phyloP scores from a whole-genome alignment of 2,888 invertebrate genomes.

The Gnatocerus cornutus region DNA sequence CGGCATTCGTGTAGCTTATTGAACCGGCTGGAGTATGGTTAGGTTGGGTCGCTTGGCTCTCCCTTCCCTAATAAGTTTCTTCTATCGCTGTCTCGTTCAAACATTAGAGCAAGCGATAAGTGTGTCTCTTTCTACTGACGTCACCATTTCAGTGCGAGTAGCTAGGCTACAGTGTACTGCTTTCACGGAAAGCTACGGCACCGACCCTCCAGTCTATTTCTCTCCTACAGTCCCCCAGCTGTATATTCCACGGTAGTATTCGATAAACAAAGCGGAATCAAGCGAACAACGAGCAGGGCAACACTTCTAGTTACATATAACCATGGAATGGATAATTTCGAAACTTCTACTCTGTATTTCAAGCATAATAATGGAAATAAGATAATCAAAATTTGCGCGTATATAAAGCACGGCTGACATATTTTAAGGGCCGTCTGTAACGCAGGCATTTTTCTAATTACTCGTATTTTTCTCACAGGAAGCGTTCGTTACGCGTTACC shows the following conservation, averaged over 20 bases:
- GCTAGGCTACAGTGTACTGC: conserved; percentile 71
- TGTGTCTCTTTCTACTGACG: conserved; percentile 67
- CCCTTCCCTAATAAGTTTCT: conserved; percentile 70
- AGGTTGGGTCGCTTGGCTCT: conserved; percentile 70
- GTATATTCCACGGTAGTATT: conserved; percentile 55
- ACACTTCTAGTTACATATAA: conserved; percentile 71
- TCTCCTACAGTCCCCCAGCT: conserved; percentile 68
- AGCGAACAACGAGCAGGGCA: conserved; percentile 62
- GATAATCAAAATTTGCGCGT: conserved; percentile 71
- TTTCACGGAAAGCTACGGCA: conserved; percentile 72
- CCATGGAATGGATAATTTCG: conserved; percentile 73
- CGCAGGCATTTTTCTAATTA: conserved; percentile 22
- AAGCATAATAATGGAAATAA: conserved; percentile 72
- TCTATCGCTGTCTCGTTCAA: conserved; percentile 61
- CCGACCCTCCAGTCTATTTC: conserved; percentile 72
- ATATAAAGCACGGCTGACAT: conserved; percentile 57
- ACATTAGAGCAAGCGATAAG: conserved; percentile 43
- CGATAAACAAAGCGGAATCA: conserved; percentile 67
- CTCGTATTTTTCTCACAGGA: conserved; percentile 21
- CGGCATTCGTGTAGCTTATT: conserved; percentile 70
- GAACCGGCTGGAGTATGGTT: conserved; percentile 69
- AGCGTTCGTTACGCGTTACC: conserved; percentile 25
- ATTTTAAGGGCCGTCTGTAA: conserved; percentile 15
- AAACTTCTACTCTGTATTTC: conserved; percentile 73
- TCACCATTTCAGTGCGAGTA: conserved; percentile 70